Base-by-base conservation (phyloP, 2,888 invertebrate species). In the Morpho deidamia region DNA sequence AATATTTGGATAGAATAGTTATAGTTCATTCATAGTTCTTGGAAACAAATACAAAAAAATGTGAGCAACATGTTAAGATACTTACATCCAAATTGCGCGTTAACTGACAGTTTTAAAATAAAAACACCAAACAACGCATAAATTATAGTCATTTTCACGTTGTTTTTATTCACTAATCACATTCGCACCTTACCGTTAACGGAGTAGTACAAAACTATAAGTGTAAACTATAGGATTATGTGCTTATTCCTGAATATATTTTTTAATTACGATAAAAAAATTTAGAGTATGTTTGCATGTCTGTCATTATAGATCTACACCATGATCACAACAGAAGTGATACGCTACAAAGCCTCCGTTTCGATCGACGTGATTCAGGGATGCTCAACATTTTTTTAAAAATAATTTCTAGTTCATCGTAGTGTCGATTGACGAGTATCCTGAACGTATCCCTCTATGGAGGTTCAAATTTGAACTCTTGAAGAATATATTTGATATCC, bases 31-130 rank as follows among this genome's bases (percentile, higher is more conserved):
- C 8, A 37, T 37, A 10, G 10, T 4, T 37, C 8, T 10, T 3
- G 2, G 5, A 37, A 37, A 23, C 23, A 23, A 1, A 23, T 5
- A 23, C 23, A 23, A 23, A 23, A 23, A 23, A 23, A 2, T 23
- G 2, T 14, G 23, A n/a, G 23, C 0, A 1, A 23, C 23, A 23
- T 23, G 4, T 23, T 33, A 9, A 37, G 34, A 2, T 34, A 83
- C 87, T 86, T 75, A 89, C 88, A 83, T 53, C 88, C 87, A 76
- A 89, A 89, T 59, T 89, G 86, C 51, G 83, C 88, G 52, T 71
- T 67, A 49, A 76, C 82, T 57, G 66, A 75, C 77, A 82, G 78
- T 60, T 74, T 65, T 78, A 69, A 64, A 74, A 60, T 68, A 72
- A 74, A 23, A 59, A 81, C 61, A 63, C 66, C 71, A 45, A 80